Percentiles rank a stretch among this genome's conserved stretches.
Conservation (phyloP, 2,797 vertebrate genomes). For the Etheostoma perlongum region DNA sequence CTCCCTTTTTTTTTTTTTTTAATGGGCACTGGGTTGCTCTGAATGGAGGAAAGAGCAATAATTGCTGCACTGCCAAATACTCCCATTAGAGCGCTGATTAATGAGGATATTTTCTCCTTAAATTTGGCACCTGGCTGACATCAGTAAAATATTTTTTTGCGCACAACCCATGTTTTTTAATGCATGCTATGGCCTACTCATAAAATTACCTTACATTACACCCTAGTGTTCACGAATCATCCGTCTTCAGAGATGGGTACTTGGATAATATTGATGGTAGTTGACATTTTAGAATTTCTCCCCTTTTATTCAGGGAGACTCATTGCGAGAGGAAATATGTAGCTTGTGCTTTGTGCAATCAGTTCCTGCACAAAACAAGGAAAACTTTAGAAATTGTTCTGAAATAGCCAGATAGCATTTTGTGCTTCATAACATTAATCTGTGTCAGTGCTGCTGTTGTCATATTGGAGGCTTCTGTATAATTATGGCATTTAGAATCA, state of each 20-base stretch:
- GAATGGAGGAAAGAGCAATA: slow-evolving; percentile 54
- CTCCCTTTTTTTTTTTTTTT: slow-evolving; percentile 55
- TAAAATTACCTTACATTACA: slow-evolving; percentile 16
- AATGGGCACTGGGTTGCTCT: slow-evolving; percentile 57
- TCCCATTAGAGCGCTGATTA: slow-evolving; percentile 67
- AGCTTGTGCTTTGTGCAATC: slow-evolving; percentile 7
- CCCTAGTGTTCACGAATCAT: slow-evolving; percentile 12
- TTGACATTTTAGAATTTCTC: slow-evolving; percentile 12
- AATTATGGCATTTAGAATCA: slow-evolving; percentile 27
- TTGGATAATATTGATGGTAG: slow-evolving; percentile 21
- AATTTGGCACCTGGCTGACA: slow-evolving; percentile 51
- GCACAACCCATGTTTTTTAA: slow-evolving; percentile 9
- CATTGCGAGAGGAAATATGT: slow-evolving; percentile 8
- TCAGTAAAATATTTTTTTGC: slow-evolving; percentile 29
- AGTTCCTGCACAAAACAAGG: neutral
- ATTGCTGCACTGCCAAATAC: slow-evolving; percentile 65
- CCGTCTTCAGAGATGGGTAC: slow-evolving; percentile 12
- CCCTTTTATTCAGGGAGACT: slow-evolving; percentile 1
- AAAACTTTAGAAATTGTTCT: slow-evolving; percentile 11
- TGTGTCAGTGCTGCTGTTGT: slow-evolving; percentile 23
- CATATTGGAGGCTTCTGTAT: slow-evolving; percentile 6
- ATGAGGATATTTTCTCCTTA: slow-evolving; percentile 58
- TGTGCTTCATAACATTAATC: slow-evolving; percentile 19
- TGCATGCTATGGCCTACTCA: neutral
- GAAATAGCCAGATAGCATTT: slow-evolving; percentile 12